These are phyloP conservation scores for Plebejus argus DNA, from an alignment of 2,888 invertebrate species.

Conservation along the genomic window DNA sequence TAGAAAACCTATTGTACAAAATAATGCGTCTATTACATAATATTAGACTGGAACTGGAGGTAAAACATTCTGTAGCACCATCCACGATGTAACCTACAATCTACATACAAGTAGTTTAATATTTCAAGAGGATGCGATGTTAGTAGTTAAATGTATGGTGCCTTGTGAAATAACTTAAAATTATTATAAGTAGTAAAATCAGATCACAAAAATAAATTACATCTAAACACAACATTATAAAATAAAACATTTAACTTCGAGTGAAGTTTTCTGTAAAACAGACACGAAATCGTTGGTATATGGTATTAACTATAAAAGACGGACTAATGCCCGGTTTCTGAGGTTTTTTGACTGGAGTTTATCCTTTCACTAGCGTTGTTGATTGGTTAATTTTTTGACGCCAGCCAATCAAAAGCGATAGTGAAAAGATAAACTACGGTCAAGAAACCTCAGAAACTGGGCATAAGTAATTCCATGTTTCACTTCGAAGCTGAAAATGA, in stretches of 20 bases:
- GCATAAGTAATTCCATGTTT: no score
- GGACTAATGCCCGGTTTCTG: no score
- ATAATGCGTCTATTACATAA: background rate
- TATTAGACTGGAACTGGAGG: conserved; percentile 8
- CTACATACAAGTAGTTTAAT: background rate
- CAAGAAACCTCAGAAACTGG: no score
- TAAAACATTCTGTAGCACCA: background rate
- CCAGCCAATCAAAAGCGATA: no score
- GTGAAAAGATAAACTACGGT: no score
- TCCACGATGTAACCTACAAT: background rate
- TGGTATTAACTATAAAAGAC: no score
- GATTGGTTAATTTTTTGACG: no score
- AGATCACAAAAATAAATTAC: conserved; percentile 4
- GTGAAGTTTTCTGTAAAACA: background rate
- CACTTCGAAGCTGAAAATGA: no score
- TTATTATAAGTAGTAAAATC: background rate
- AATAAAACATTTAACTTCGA: background rate
- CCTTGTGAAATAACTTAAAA: background rate
- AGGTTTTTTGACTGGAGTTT: no score
- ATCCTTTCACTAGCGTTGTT: no score
- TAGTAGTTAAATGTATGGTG: background rate
- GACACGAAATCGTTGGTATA: no score
- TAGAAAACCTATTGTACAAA: background rate
- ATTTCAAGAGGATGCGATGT: background rate
- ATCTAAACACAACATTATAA: background rate